phyloP scores from a whole-genome alignment of 1,140 invertebrate genomes.

The Drosophila leontia region DNA sequence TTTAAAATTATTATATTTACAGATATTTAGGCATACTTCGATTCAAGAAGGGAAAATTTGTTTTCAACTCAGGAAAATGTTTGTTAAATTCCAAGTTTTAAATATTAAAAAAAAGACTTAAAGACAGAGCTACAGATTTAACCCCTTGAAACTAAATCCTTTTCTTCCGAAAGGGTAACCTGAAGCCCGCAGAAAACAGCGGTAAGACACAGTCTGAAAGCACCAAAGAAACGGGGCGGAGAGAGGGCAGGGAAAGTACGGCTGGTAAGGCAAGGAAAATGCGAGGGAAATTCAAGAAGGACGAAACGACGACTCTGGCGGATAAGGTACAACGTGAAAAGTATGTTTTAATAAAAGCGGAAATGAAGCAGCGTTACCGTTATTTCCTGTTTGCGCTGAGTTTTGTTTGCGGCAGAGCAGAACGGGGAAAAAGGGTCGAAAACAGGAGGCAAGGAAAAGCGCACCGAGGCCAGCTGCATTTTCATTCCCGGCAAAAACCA shows the following conservation, averaged over 20 bases:
- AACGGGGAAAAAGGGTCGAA: neutral
- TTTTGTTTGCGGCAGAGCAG: slow-evolving; percentile 64
- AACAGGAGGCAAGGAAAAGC: slow-evolving; percentile 2
- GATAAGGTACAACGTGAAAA: slow-evolving; percentile 80
- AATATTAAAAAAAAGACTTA: neutral
- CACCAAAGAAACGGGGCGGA: slow-evolving; percentile 8
- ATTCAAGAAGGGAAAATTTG: neutral
- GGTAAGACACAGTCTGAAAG: slow-evolving; percentile 22
- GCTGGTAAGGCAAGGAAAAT: neutral
- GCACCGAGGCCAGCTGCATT: slow-evolving; percentile 59
- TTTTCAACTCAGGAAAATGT: neutral
- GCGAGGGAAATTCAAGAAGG: slow-evolving; percentile 10
- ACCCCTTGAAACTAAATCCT: neutral
- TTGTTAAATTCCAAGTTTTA: neutral
- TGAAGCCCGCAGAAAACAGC: slow-evolving; percentile 42
- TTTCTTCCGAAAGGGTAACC: slow-evolving; percentile 13
- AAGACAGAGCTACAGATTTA: neutral
- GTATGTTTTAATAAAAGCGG: slow-evolving; percentile 84
- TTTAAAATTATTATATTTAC: too few relatives aligned
- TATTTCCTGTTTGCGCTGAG: slow-evolving; percentile 80
- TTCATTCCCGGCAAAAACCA: slow-evolving; percentile 51
- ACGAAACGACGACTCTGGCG: slow-evolving; percentile 42
- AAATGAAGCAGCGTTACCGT: slow-evolving; percentile 83
- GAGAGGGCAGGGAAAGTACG: neutral
- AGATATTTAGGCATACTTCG: too few relatives aligned